phyloP scores from a whole-genome alignment of 2,888 invertebrate species.

The Macrophya annulata region DNA sequence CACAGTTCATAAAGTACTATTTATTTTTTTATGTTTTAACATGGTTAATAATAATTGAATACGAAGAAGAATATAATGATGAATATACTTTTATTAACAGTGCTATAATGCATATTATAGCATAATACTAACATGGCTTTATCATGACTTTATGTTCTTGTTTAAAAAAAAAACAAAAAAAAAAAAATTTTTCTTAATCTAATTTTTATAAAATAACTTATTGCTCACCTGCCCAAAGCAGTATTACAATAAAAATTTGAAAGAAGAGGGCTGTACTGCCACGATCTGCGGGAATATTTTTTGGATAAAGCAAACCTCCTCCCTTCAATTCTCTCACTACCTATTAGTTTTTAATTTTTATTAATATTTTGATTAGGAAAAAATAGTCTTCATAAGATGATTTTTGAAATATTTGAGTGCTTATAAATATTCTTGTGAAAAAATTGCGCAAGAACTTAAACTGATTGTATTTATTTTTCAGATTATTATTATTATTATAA shows the following conservation, averaged over 20 bases:
- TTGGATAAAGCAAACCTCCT: conserved; percentile 28
- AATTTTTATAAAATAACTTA: not conserved
- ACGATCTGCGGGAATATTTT: conserved; percentile 46
- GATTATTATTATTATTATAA: not conserved
- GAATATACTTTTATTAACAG: no score
- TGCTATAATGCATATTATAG: no score
- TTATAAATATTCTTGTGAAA: no score
- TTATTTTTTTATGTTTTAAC: not conserved
- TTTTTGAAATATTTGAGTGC: no score
- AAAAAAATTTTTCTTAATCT: not conserved
- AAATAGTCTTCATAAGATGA: no score
- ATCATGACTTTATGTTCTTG: no score
- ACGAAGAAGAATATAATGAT: no score
- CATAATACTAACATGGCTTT: no score
- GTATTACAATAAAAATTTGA: conserved; percentile 6
- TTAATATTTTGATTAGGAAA: not conserved
- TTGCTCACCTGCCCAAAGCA: not conserved
- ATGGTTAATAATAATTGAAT: not conserved
- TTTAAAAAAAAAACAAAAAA: no score
- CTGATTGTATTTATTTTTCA: no score
- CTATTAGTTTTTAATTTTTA: not conserved
- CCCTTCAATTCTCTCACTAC: conserved; percentile 46
- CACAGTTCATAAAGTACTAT: not conserved
- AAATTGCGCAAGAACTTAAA: no score
- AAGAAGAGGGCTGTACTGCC: not conserved